Base-by-base conservation (phyloP, 1,140 invertebrate genomes). In the Pseudachorutes palmiensis region DNA sequence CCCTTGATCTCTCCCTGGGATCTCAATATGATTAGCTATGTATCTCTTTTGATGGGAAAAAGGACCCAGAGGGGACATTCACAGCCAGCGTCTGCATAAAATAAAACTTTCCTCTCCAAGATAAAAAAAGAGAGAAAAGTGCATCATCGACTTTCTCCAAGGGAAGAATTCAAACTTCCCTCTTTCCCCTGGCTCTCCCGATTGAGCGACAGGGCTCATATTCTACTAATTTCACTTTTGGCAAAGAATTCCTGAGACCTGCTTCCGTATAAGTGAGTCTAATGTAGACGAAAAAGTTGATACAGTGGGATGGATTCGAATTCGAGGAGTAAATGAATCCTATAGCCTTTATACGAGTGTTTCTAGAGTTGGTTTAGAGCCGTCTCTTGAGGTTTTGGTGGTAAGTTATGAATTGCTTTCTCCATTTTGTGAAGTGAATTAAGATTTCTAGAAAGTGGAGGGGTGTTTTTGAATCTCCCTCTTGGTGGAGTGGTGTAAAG, bases 381-480 rank as follows among this genome's bases (percentile, higher is more conserved):
- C 12, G 24, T 55, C 5, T 55, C 51, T 16, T 55, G 5, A 14
- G 51, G 12, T 55, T 14, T 16, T 55, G 5, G 51, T 55, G 51
- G 51, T 55, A 14, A 14, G 51, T 5, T 14, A 55, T 55, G 51
- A 55, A 55, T 55, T 12, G 12, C 14, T 55, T 55, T 55, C 51
- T 12, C 51, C 51, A 55, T 55, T 41, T 55, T 55, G 51, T 55
- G 51, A 55, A 55, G 24, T 55, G 12, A 45, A 45, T 55, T 55
- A 24, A 55, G 24, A 55, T 12, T 55, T 12, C 51, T 55, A 9
- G 12, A 26, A 55, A 55, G 51, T 55, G 51, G 24, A 41, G 36
- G 19, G 36, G 36, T 41, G 36, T 41, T 41, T 41, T 41, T 41
- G 5, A 41, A 14, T 55, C 24, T 55, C 51, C 51, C 24, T 55